Evolutionary conservation across 2,113 vertebrate species (phyloP), one percentile per base, ranked within the genome.

Genomic region (Xyliphius kryptos): DNA sequence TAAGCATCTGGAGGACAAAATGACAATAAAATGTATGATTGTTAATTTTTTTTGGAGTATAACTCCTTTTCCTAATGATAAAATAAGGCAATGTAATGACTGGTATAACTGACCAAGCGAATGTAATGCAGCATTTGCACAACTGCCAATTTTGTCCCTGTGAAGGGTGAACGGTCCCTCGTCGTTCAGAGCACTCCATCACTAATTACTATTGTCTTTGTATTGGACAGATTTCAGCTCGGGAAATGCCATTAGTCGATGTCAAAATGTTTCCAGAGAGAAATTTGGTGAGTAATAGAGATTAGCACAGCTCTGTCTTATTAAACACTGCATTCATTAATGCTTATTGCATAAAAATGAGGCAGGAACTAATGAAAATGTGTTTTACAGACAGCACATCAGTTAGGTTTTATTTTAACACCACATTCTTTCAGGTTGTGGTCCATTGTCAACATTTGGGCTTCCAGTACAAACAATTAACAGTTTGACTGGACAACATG

Each of bases 151-250:
- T 69, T 74, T 77, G 38, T 60, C 38, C 37, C 64, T 14, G 69
- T 76, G 80, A 75, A 76, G 74, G 76, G 65, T 66, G 69, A 70
- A 67, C 76, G 68, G 70, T 80, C 71, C 77, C 63, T 56, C 65
- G 76, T 78, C 68, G 74, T 77, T 77, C 74, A 78, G 83, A 80
- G 84, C 81, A 82, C 78, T 83, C 81, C 80, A 83, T 81, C 72
- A 78, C 81, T 87, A 84, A 86, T 85, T 86, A 87, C 75, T 82
- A 81, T 82, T 85, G 78, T 81, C 75, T 77, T 76, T 77, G 73
- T 67, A 74, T 76, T 77, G 83, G 80, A 83, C 74, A 74, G 80
- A 79, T 81, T 80, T 81, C 75, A 76, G 80, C 76, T 76, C 81
- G 78, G 80, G 82, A 84, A 83, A 81, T 82, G 80, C 76, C 67